Evolutionary conservation across 2,888 invertebrate species (phyloP).

Genomic region (Falcaria lacertinaria): DNA sequence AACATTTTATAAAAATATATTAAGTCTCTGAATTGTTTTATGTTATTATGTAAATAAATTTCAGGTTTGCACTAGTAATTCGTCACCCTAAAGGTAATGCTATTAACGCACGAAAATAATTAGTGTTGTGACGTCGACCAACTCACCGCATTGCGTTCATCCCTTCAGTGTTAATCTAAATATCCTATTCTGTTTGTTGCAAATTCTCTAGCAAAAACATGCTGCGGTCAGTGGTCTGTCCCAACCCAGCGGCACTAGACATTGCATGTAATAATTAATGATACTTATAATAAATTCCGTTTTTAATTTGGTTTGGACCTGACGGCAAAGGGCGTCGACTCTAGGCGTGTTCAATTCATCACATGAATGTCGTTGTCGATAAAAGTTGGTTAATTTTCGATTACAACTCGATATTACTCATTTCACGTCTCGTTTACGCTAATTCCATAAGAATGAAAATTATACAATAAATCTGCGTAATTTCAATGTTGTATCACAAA

Average conservation of each 20-base stretch:
- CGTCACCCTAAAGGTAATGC: conserved; percentile 20
- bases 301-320: conserved; percentile 67
- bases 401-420: neutral
- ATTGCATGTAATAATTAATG: conserved; percentile 72
- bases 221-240: conserved; percentile 47
- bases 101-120: conserved; percentile 44
- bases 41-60: neutral
- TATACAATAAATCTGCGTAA: neutral
- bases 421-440: neutral
- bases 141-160: conserved; percentile 27
- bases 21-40: neutral
- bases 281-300: conserved; percentile 73
- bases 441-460: neutral
- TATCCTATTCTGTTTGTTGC: conserved; percentile 68
- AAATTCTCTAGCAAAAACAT: conserved; percentile 59
- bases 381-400: conserved; percentile 1
- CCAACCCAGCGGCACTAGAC: conserved; percentile 30
- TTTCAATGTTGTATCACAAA: neutral
- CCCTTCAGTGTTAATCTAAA: conserved; percentile 61
- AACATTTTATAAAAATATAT: neutral
- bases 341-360: conserved; percentile 3
- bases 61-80: neutral
- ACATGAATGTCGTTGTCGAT: conserved; percentile 12
- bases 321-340: conserved; percentile 35
- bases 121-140: conserved; percentile 39